These are phyloP conservation scores for Oreohelix idahoensis DNA, from an alignment of 1,140 invertebrate genomes.

Conservation along the genomic window DNA sequence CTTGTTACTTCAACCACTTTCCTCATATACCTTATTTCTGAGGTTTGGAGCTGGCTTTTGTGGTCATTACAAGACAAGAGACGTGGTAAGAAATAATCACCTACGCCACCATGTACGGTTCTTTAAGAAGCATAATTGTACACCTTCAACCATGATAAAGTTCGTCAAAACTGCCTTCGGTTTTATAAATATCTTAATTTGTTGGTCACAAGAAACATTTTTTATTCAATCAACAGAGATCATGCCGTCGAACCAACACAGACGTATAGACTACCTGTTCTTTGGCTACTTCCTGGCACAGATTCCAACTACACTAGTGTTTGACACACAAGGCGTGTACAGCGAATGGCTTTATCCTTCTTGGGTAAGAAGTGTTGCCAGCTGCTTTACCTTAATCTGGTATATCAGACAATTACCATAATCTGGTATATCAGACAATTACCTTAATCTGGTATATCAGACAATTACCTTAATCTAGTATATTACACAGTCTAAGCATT, in stretches of 20 bases:
- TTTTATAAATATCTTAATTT: too few relatives aligned
- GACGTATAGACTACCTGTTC: conserved; percentile 36
- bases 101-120: too few relatives aligned
- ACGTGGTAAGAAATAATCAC: too few relatives aligned
- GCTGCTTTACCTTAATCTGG: not conserved
- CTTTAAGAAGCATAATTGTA: too few relatives aligned
- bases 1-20: too few relatives aligned
- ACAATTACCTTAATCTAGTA: not conserved
- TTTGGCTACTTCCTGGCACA: conserved; percentile 46
- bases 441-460: not conserved
- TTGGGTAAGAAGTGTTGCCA: conserved; percentile 28
- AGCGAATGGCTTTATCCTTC: conserved; percentile 43
- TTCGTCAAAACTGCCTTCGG: too few relatives aligned
- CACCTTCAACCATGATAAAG: too few relatives aligned
- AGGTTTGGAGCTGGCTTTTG: too few relatives aligned
- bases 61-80: too few relatives aligned
- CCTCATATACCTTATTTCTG: too few relatives aligned
- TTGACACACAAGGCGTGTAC: conserved; percentile 45
- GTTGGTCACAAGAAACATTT: too few relatives aligned
- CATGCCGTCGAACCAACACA: not conserved
- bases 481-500: not conserved
- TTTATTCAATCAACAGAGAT: too few relatives aligned
- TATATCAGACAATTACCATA: not conserved
- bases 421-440: not conserved
- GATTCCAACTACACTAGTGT: conserved; percentile 35